These are phyloP conservation scores for Montipora foliosa DNA, from an alignment of 64 coral and sea anemone genomes.

Conservation along the genomic window DNA sequence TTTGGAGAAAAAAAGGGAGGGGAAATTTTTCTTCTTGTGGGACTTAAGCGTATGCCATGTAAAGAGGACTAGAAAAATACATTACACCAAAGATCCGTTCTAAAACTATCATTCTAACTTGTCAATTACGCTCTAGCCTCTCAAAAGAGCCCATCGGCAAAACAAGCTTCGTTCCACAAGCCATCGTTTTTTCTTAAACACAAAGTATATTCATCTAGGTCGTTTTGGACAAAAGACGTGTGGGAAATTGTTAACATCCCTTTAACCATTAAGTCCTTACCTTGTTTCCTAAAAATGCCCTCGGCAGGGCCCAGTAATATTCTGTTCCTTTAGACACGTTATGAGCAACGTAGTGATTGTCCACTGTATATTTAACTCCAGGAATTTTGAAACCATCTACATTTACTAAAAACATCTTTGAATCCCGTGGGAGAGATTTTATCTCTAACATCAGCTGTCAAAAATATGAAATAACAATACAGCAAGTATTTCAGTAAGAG, in stretches of 20 bases:
- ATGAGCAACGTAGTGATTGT: not conserved
- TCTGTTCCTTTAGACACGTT: not conserved
- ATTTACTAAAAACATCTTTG: not conserved
- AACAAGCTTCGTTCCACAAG: too few relatives aligned
- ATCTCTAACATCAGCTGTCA: not conserved
- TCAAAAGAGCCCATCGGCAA: too few relatives aligned
- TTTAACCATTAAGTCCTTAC: conserved; percentile 1
- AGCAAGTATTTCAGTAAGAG: not conserved
- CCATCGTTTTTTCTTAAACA: too few relatives aligned
- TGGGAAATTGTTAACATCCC: not conserved
- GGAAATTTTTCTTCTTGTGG: too few relatives aligned
- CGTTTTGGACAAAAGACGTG: too few relatives aligned
- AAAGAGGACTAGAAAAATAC: too few relatives aligned
- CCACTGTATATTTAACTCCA: not conserved
- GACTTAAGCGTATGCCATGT: too few relatives aligned
- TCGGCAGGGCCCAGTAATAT: conserved; percentile 64
- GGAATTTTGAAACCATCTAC: not conserved
- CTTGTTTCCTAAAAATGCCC: conserved; percentile 63
- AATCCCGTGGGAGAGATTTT: not conserved
- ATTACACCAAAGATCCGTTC: too few relatives aligned
- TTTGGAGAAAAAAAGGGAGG: too few relatives aligned
- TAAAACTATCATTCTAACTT: too few relatives aligned
- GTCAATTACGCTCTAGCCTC: too few relatives aligned
- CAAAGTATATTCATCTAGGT: too few relatives aligned
- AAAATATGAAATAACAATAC: not conserved